Percentiles rank a stretch among this genome's conserved stretches.
Evolutionary conservation across 1,140 invertebrate species (phyloP).

Genomic region (Heliconius himera): DNA sequence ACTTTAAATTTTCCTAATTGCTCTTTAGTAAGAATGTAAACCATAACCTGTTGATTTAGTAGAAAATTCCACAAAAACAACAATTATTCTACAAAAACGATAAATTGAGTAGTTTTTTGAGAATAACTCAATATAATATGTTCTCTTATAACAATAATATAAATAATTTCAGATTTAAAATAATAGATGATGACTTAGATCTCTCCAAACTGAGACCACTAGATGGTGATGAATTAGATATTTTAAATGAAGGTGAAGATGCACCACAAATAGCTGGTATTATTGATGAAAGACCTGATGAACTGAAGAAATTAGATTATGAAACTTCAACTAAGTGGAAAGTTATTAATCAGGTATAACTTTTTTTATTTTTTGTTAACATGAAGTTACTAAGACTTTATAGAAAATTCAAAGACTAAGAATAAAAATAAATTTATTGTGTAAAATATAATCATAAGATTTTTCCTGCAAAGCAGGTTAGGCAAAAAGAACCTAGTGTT

Average conservation of each 20-base stretch:
- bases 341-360: slow-evolving; percentile 81
- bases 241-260: slow-evolving; percentile 88
- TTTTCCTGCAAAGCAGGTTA: too few relatives aligned
- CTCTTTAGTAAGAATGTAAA: not conserved
- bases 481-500: too few relatives aligned
- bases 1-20: not conserved
- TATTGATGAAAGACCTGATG: slow-evolving; percentile 91
- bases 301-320: slow-evolving; percentile 85
- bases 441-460: not conserved
- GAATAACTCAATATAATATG: too few relatives aligned
- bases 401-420: not conserved
- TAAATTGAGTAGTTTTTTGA: too few relatives aligned
- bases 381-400: not conserved
- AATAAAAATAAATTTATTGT: not conserved
- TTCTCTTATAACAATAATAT: not conserved
- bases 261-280: slow-evolving; percentile 95
- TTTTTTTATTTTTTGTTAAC: not conserved
- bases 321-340: slow-evolving; percentile 89
- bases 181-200: slow-evolving; percentile 95
- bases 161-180: slow-evolving; percentile 87
- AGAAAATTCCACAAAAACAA: not conserved
- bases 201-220: slow-evolving; percentile 83
- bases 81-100: not conserved
- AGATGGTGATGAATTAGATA: slow-evolving; percentile 86
- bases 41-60: not conserved